Conservation (phyloP, 2,113 vertebrate genomes). For the Tetrao urogallus region DNA sequence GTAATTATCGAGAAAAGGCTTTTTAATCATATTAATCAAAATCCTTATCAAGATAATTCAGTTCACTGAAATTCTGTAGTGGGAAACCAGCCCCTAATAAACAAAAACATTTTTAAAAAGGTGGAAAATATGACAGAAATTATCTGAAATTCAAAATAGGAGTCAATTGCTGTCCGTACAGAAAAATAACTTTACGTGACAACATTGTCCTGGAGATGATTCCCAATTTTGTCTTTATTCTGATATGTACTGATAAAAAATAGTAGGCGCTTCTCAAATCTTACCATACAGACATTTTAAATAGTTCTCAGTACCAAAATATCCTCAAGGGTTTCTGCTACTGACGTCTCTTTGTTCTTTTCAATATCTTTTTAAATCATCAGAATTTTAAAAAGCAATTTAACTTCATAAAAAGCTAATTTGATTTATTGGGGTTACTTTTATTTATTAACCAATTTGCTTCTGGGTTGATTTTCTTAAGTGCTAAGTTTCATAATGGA, state of each 20-base stretch:
- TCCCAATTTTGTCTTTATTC: neutral
- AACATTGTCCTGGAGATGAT: neutral
- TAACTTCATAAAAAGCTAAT: slow-evolving; percentile 30
- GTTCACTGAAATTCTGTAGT: neutral
- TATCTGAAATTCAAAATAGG: neutral
- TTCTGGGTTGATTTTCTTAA: slow-evolving; percentile 39
- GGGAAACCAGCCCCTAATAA: neutral
- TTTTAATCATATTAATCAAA: neutral
- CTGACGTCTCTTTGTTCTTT: neutral
- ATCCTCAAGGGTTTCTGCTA: neutral
- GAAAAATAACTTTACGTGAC: neutral
- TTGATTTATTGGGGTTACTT: slow-evolving; percentile 50
- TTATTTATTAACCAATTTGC: slow-evolving; percentile 60
- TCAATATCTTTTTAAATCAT: neutral
- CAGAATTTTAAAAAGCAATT: slow-evolving; percentile 32
- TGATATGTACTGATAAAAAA: neutral
- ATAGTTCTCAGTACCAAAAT: neutral
- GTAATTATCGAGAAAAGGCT: neutral
- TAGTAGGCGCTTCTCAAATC: neutral
- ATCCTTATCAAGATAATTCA: neutral
- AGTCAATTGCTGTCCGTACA: neutral
- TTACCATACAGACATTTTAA: neutral
- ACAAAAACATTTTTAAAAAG: neutral
- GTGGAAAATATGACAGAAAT: neutral
- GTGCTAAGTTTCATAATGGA: slow-evolving; percentile 62